Evolutionary conservation across 2,113 vertebrate genomes (phyloP).

Genomic region (Neolamprologus toae): DNA sequence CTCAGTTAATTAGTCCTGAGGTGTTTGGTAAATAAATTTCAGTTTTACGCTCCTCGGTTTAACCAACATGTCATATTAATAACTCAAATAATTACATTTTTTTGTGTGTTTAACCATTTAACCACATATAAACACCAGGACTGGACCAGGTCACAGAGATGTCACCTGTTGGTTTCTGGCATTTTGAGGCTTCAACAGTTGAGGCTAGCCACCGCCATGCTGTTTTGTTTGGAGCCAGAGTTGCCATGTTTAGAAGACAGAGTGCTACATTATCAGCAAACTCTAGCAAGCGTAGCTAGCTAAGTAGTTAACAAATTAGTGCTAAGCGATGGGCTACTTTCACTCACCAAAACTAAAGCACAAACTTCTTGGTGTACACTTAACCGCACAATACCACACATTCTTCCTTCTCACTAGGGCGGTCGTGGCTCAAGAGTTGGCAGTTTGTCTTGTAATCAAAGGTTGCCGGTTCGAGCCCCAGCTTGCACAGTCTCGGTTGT

Average conservation of each 20-base stretch:
- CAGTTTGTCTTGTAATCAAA: rapidly evolving
- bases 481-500: rapidly evolving
- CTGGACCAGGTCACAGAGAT: background rate
- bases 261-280: background rate
- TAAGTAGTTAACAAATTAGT: background rate
- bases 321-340: background rate
- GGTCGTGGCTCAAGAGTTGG: rapidly evolving
- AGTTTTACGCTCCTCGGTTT: background rate
- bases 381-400: background rate
- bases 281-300: background rate
- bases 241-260: background rate
- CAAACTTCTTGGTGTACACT: background rate
- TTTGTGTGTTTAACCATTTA: background rate
- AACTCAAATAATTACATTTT: background rate
- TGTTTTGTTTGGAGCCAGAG: background rate
- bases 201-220: background rate
- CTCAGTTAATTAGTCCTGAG: background rate
- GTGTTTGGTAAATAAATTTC: background rate
- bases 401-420: rapidly evolving
- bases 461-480: rapidly evolving
- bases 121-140: background rate
- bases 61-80: background rate
- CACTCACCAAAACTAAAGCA: background rate
- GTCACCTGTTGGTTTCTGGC: background rate
- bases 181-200: background rate